These are phyloP conservation scores for Esperia sulphurella DNA, from an alignment of 2,888 invertebrate genomes.

Conservation along the genomic window DNA sequence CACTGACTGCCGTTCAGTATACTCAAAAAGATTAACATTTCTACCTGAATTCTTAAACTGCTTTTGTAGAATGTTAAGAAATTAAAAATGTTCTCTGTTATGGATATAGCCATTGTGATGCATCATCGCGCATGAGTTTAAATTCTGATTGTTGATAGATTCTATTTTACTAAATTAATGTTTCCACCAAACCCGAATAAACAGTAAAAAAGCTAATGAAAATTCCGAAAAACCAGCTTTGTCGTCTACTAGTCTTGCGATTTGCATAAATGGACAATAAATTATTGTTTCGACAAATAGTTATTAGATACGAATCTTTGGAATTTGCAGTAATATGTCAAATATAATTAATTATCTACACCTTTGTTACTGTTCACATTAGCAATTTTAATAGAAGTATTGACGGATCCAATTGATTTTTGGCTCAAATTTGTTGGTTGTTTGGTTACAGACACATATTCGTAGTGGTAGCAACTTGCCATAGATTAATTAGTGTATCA, in stretches of 20 bases:
- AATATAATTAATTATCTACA: conserved; percentile 50
- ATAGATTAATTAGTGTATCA: too few species aligned
- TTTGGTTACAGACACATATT: background rate
- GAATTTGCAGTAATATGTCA: conserved; percentile 57
- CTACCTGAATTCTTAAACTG: background rate
- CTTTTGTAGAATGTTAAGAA: too few species aligned
- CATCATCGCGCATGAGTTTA: too few species aligned
- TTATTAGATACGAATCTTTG: conserved; percentile 48
- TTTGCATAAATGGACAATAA: conserved; percentile 64
- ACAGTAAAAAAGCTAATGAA: conserved; percentile 64
- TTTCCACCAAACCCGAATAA: conserved; percentile 41
- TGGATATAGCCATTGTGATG: too few species aligned
- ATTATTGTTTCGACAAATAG: conserved; percentile 73
- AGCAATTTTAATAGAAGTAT: conserved; percentile 23
- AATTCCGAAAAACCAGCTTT: conserved; percentile 67
- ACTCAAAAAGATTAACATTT: background rate
- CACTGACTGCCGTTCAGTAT: background rate
- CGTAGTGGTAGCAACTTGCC: too few species aligned
- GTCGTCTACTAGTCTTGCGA: conserved; percentile 56
- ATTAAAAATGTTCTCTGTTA: too few species aligned
- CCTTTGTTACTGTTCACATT: conserved; percentile 37
- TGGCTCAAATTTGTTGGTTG: background rate
- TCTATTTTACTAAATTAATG: too few species aligned
- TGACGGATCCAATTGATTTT: background rate
- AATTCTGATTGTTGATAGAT: background rate